phyloP scores from a whole-genome alignment of 2,888 invertebrate species.

The Resseliella maxima region DNA sequence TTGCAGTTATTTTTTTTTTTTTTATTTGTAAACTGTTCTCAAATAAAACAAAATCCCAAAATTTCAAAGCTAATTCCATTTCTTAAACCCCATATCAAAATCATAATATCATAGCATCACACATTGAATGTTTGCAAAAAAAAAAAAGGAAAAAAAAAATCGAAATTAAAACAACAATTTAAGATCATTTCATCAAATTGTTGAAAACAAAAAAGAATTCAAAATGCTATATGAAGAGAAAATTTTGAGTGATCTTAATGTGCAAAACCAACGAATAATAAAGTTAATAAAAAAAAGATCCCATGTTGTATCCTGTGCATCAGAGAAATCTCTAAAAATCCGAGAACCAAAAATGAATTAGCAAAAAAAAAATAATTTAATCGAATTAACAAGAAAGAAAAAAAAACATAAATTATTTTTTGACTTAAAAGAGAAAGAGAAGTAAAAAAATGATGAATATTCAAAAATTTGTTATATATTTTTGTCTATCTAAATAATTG shows the following conservation, averaged over 20 bases:
- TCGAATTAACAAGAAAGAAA: neutral
- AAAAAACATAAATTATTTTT: no score
- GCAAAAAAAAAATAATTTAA: neutral
- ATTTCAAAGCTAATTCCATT: no score
- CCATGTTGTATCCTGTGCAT: neutral
- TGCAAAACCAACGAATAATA: conserved; percentile 11
- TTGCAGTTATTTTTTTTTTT: neutral
- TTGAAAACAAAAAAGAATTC: no score
- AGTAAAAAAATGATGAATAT: neutral
- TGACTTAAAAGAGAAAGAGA: no score
- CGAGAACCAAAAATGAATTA: neutral
- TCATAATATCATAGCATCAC: no score
- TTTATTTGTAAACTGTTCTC: no score
- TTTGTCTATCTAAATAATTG: neutral
- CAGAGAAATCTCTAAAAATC: neutral
- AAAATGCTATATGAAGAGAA: neutral
- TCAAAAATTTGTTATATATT: neutral
- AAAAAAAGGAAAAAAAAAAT: no score
- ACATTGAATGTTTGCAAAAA: no score
- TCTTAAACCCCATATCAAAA: no score
- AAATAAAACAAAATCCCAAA: no score
- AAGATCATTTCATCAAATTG: no score
- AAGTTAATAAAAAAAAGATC: neutral
- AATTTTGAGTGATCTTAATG: conserved; percentile 40
- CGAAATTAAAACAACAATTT: no score